Base-by-base conservation (phyloP, 1,140 invertebrate genomes). In the Megalonaias nervosa region DNA sequence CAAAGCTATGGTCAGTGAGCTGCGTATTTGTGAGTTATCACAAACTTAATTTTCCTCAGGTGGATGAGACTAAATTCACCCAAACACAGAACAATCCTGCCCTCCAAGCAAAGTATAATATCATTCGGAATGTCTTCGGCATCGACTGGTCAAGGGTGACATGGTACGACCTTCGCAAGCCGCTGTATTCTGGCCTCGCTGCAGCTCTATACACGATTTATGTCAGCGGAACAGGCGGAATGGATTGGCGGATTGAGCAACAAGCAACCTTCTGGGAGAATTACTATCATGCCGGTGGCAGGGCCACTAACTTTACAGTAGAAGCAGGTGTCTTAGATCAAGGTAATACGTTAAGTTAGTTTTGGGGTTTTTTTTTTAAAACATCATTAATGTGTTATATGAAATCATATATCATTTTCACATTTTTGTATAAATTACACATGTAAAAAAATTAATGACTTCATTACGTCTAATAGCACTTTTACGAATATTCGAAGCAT, bases 141-240 rank as follows among this genome's bases (percentile, higher is more conserved):
- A 87, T 89, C 19, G 75, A 87, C 62, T 89, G 88, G 88, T 31
- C 55, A 12, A 56, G 23, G 1, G 83, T 86, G 4, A 66, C 62
- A 9, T 89, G 88, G 88, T 19, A 21, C 15, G 87, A 88, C 65
- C 77, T 88, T 2, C 38, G 75, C 14, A 87, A 84, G 71, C 88
- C 88, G 9, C 72, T 89, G 16, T 85, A 86, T 70, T 88, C 87
- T 15, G 88, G 83, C 0, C 81, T 89, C 9, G 87, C 86, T 15
- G 86, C 87, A 14, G 72, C 85, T 16, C 83, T 89, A 1, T 87
- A 81, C 57, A 78, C 80, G 2, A 75, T 75, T 21, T 31, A 75
- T 26, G 60, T 13, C 5, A 56, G 15, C 6, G 66, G 70, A 15
- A 38, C 75, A 56, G 59, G 68, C 19, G 67, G 61, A 2, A 69